Percentiles rank a stretch among this genome's conserved stretches.
These are phyloP conservation scores for Drosophila biarmipes DNA, from an alignment of 1,140 invertebrate genomes.

Conservation along the genomic window DNA sequence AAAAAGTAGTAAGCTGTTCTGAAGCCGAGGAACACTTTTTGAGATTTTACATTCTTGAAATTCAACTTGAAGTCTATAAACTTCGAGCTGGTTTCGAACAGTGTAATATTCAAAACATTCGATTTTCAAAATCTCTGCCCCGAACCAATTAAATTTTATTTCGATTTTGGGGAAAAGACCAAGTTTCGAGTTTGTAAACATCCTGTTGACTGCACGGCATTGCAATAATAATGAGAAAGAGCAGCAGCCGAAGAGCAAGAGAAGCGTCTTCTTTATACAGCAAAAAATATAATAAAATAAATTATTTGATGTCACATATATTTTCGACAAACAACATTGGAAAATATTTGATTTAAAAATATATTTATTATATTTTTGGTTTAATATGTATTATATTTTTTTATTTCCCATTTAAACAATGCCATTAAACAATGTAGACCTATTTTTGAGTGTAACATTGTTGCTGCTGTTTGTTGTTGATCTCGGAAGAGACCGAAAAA, in stretches of 20 bases:
- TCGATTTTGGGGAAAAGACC: background rate
- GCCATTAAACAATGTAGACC: no score
- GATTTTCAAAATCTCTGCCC: background rate
- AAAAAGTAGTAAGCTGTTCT: background rate
- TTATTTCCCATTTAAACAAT: no score
- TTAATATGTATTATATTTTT: no score
- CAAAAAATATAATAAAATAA: background rate
- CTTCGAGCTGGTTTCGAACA: no score
- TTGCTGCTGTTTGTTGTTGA: constrained; percentile 15
- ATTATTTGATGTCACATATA: no score
- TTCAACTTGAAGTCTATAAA: no score
- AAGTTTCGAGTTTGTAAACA: constrained; percentile 19
- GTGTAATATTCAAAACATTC: background rate
- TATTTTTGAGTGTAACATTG: background rate
- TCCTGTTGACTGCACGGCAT: constrained; percentile 62
- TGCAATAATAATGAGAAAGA: constrained; percentile 21
- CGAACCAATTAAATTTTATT: background rate
- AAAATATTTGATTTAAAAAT: no score
- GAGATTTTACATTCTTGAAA: no score
- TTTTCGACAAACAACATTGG: no score
- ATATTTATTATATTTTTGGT: no score
- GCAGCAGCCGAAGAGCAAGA: constrained; percentile 12
- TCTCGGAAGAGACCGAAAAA: constrained; percentile 14
- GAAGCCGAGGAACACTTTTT: no score
- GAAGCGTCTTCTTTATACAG: background rate